Evolutionary conservation across 2,113 vertebrate genomes (phyloP).

Genomic region (Hemibagrus wyckioides): DNA sequence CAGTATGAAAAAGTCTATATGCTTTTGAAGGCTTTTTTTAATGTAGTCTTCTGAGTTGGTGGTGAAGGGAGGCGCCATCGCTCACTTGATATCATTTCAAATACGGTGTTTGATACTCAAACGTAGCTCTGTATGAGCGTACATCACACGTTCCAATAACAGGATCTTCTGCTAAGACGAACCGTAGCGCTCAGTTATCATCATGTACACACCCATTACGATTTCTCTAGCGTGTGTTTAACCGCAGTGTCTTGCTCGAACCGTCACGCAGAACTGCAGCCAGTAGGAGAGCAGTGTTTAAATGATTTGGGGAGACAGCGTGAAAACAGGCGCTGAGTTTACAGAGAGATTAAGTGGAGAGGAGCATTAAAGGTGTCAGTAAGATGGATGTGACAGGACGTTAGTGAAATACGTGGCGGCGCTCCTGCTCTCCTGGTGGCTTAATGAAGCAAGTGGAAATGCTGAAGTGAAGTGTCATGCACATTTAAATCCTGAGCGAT

Average conservation of each 20-base stretch:
- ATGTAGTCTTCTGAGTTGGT: slow-evolving; percentile 22
- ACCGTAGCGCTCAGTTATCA: not conserved
- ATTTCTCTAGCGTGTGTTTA: not conserved
- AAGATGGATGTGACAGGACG: slow-evolving; percentile 71
- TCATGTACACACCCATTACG: not conserved
- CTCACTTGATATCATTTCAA: slow-evolving; percentile 31
- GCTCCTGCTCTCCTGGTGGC: slow-evolving; percentile 65
- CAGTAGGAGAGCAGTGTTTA: slow-evolving; percentile 53
- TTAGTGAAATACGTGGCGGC: slow-evolving; percentile 64
- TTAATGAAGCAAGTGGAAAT: slow-evolving; percentile 67
- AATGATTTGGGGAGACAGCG: slow-evolving; percentile 59
- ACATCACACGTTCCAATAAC: too few species aligned
- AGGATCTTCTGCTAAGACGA: not conserved
- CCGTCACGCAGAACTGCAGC: not conserved
- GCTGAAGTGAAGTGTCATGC: slow-evolving; percentile 60
- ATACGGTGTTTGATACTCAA: not conserved
- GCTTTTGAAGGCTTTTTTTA: slow-evolving; percentile 64
- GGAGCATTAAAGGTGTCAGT: slow-evolving; percentile 60
- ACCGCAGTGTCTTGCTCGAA: not conserved
- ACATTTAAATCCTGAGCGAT: slow-evolving; percentile 44
- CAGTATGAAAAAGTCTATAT: slow-evolving; percentile 53
- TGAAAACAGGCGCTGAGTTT: slow-evolving; percentile 61
- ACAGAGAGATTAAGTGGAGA: slow-evolving; percentile 67
- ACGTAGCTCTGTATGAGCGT: not conserved
- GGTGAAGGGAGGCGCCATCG: slow-evolving; percentile 16